Conservation (phyloP, 2,113 vertebrate genomes). For the Cephalopterus ornatus region DNA sequence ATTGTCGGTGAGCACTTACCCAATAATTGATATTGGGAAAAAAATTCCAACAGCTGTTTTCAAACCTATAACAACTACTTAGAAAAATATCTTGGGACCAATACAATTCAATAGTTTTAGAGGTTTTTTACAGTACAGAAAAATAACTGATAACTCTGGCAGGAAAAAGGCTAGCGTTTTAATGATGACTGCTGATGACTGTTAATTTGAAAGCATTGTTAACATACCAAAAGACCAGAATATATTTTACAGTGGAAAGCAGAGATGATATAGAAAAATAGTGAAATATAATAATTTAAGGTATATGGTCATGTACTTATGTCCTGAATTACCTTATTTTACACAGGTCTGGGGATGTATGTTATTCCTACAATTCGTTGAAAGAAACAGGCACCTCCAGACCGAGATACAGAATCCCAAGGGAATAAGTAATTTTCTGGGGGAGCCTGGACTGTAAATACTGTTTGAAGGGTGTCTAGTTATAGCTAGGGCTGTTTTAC, state of each 20-base stretch:
- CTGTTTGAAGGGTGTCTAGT: background rate
- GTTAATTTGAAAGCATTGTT: background rate
- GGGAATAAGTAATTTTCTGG: accelerated
- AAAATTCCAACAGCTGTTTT: too few relatives aligned
- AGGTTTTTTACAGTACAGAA: background rate
- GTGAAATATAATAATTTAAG: background rate
- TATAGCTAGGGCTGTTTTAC: background rate
- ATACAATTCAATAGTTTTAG: background rate
- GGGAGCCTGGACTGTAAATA: background rate
- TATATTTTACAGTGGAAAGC: background rate
- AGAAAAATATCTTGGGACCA: background rate
- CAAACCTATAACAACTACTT: background rate
- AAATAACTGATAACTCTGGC: background rate
- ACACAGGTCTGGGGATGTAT: background rate
- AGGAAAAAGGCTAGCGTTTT: background rate
- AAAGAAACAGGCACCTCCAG: background rate
- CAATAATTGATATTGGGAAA: too few relatives aligned
- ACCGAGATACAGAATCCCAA: background rate
- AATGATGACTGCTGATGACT: background rate
- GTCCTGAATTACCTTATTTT: background rate
- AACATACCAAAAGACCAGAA: background rate
- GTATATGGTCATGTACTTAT: background rate
- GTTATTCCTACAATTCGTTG: background rate
- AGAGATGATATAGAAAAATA: background rate
- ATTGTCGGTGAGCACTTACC: too few relatives aligned